Conservation (phyloP, 2,113 vertebrate species). For the Panthera tigris region DNA sequence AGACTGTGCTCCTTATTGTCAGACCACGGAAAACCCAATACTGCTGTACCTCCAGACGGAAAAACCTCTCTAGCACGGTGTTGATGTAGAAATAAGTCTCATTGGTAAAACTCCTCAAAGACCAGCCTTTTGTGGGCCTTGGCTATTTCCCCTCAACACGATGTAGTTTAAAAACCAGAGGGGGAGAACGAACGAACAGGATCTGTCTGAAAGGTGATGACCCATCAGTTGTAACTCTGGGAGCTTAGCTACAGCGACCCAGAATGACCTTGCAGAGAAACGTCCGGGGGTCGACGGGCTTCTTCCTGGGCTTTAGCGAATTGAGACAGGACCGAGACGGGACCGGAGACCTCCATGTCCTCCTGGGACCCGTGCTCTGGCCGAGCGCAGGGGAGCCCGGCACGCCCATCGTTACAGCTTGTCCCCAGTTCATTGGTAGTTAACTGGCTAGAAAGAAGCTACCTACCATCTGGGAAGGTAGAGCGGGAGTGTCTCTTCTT, state of each 20-base stretch:
- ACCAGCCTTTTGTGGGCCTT: background rate
- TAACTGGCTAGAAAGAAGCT: slow-evolving; percentile 72
- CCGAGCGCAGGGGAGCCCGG: slow-evolving; percentile 7
- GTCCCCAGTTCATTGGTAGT: slow-evolving; percentile 66
- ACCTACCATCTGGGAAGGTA: slow-evolving; percentile 55
- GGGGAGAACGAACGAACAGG: background rate
- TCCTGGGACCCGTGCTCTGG: background rate
- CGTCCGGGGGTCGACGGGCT: background rate
- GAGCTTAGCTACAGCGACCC: slow-evolving; percentile 19
- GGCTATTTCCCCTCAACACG: background rate
- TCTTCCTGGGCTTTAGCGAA: background rate
- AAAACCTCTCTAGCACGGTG: background rate
- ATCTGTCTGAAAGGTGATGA: slow-evolving; percentile 17
- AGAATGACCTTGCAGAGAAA: slow-evolving; percentile 5
- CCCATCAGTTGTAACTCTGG: slow-evolving; percentile 29
- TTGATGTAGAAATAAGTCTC: slow-evolving; percentile 11
- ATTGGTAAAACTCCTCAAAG: background rate
- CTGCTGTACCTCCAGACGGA: background rate
- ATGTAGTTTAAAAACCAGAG: slow-evolving; percentile 13
- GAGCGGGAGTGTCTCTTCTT: slow-evolving; percentile 66
- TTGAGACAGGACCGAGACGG: background rate
- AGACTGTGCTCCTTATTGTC: slow-evolving; percentile 38
- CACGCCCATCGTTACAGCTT: background rate
- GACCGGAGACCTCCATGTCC: background rate
- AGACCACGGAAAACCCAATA: background rate